Evolutionary conservation across 1,140 invertebrate genomes (phyloP).

Genomic region (Drosophila simulans): DNA sequence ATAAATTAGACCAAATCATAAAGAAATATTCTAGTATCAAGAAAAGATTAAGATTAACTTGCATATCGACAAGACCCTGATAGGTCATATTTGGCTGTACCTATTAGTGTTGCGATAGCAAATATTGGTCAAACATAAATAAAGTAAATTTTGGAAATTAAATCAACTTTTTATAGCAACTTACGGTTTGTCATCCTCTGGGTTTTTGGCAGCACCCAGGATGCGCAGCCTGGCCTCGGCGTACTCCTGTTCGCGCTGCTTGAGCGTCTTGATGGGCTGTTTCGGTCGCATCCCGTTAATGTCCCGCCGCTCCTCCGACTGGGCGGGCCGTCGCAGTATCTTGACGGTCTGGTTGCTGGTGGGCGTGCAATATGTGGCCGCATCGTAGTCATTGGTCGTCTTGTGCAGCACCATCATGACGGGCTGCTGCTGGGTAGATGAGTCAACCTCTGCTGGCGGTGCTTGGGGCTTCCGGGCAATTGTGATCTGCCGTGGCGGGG

Average conservation of each 20-base stretch:
- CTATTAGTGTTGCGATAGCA: too few relatives aligned
- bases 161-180: constrained; percentile 27
- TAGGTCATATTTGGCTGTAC: too few relatives aligned
- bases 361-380: constrained; percentile 85
- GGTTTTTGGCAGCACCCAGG: constrained; percentile 91
- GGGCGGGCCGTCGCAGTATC: constrained; percentile 91
- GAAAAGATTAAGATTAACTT: too few relatives aligned
- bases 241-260: constrained; percentile 95
- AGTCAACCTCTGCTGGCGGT: constrained; percentile 62
- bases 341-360: constrained; percentile 91
- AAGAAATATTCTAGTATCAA: too few relatives aligned
- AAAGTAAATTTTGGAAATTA: too few relatives aligned
- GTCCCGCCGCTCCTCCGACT: constrained; percentile 87
- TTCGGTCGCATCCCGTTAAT: constrained; percentile 84
- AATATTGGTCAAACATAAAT: too few relatives aligned
- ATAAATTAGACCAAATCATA: too few relatives aligned
- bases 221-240: constrained; percentile 93
- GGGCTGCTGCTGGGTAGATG: constrained; percentile 59
- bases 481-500: constrained; percentile 85
- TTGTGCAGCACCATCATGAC: constrained; percentile 82
- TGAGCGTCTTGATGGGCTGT: constrained; percentile 92
- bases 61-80: too few relatives aligned
- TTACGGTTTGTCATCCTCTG: constrained; percentile 90
- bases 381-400: constrained; percentile 85
- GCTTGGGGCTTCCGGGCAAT: constrained; percentile 84